Percentiles rank a stretch among this genome's conserved stretches.
These are phyloP conservation scores for Xanthia icteritia DNA, from an alignment of 2,888 invertebrate genomes.

Conservation along the genomic window DNA sequence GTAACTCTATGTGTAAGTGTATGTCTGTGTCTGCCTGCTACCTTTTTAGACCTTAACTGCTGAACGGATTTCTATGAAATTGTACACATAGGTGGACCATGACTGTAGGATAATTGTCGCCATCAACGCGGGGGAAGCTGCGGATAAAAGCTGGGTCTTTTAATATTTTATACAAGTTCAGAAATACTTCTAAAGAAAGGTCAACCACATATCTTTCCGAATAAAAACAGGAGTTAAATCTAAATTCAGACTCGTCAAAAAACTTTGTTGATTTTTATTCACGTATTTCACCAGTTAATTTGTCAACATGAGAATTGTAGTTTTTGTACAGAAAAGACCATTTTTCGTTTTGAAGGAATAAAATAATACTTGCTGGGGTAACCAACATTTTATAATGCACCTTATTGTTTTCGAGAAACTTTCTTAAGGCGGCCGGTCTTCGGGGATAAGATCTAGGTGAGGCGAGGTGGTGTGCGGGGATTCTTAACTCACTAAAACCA, in stretches of 20 bases:
- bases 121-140: too few relatives aligned
- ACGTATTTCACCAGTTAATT: slow-evolving; percentile 62
- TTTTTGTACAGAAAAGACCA: slow-evolving; percentile 54
- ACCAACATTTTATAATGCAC: slow-evolving; percentile 35
- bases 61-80: too few relatives aligned
- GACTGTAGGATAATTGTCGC: too few relatives aligned
- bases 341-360: slow-evolving; percentile 57
- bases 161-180: slow-evolving; percentile 15
- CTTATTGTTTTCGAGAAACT: background rate
- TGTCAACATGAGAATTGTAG: slow-evolving; percentile 64
- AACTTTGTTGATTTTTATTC: slow-evolving; percentile 46
- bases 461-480: background rate
- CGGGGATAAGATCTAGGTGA: background rate
- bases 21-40: too few relatives aligned
- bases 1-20: too few relatives aligned
- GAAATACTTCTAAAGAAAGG: slow-evolving; percentile 25
- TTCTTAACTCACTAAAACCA: background rate
- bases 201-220: slow-evolving; percentile 13
- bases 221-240: slow-evolving; percentile 41
- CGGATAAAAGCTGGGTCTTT: background rate
- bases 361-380: slow-evolving; percentile 42
- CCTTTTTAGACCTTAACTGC: too few relatives aligned
- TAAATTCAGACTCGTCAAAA: slow-evolving; percentile 53
- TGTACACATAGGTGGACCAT: too few relatives aligned
- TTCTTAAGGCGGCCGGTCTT: too few relatives aligned